Evolutionary conservation across 2,797 vertebrate genomes (phyloP), one percentile per base, ranked within the genome.

Genomic region (Enteromius afrohamiltoni): DNA sequence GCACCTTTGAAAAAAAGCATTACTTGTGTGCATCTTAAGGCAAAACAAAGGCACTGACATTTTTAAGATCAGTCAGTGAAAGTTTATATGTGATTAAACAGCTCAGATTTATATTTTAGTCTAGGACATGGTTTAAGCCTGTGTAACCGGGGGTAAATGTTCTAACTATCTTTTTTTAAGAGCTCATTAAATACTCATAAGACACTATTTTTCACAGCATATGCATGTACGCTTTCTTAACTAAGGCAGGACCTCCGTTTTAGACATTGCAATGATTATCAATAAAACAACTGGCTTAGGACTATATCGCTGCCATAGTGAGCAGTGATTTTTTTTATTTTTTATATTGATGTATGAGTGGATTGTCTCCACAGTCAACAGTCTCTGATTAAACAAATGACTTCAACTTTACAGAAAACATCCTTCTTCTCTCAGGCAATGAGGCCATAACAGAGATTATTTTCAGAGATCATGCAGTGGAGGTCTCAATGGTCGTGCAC

Each of bases 401-500:
- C 65, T 58, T 80, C 34, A 42, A 42, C 58, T 55, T 79, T 1
- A 53, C 19, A 16, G 13, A 67, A 67, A 51, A 68, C 47, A 53
- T 65, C 62, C 29, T 74, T 71, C 11, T 13, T 23, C n/a, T 68
- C 14, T 69, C 21, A 55, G 17, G 31, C 31, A 55, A 69, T 19
- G 1, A 55, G 49, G 34, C 34, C 10, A 58, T 55, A n/a, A 47
- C 51, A 70, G 49, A 53, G 49, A 53, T 53, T 53, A 21, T 26
- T n/a, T 60, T 60, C 37, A 60, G 23, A 71, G 23, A 71, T 60
- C 37, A 60, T 17, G 21, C 55, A 11, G 11, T 65, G 19, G 68
- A 34, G 40, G 68, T 62, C 26, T 73, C 34, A 68, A 77, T 19
- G 37, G 23, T 60, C 60, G 74, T 19, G 55, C n/a, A 74, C 58